Conservation (phyloP, 2,113 vertebrate genomes). For the Gulo gulo region DNA sequence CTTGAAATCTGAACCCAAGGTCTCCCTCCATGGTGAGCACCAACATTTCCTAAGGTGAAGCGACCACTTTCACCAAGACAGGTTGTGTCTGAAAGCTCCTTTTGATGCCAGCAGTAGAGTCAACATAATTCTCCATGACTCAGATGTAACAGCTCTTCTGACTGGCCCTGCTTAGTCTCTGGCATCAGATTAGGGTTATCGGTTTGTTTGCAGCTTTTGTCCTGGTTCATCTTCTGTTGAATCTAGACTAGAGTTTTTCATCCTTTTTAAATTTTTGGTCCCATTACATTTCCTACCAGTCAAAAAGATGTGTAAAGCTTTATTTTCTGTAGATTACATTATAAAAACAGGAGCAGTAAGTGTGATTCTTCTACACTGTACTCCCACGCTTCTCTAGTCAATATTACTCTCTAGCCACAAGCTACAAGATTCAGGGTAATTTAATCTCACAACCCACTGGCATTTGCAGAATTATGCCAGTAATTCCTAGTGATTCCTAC, state of each 20-base stretch:
- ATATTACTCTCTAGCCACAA: neutral
- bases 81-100: neutral
- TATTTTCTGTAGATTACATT: neutral
- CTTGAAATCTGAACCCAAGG: neutral
- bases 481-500: neutral
- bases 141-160: neutral
- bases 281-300: neutral
- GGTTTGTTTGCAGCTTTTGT: neutral
- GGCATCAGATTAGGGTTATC: neutral
- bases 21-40: neutral
- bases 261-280: neutral
- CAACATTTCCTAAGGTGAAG: neutral
- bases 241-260: neutral
- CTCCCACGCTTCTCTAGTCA: neutral
- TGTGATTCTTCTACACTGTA: neutral
- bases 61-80: neutral
- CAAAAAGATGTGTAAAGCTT: neutral
- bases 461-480: neutral
- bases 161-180: neutral
- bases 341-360: neutral
- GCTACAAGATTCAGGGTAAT: neutral
- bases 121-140: neutral
- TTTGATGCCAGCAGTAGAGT: neutral
- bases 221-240: neutral
- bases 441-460: neutral